Base-by-base conservation (phyloP, 2,797 vertebrate species). In the Myotis vivesi region DNA sequence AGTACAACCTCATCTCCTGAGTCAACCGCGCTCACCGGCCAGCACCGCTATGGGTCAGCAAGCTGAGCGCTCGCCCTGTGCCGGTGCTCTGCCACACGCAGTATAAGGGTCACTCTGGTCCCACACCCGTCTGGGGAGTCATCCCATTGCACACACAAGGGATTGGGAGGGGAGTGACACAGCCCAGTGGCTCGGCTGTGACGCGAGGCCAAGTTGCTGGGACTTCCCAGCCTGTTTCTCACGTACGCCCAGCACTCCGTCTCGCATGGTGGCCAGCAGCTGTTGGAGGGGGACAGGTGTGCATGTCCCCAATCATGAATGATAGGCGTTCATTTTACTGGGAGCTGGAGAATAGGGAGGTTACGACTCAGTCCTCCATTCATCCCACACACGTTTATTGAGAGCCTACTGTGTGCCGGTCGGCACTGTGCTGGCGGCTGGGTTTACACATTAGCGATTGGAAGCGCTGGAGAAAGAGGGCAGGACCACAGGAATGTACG, bases 401-500 rank as follows among this genome's bases (percentile, higher is more conserved):
- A 62, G 46, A 89, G 57, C 30, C 77, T 57, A 3, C 71, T 15
- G 4, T 9, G 28, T 7, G 11, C 16, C 51, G 1, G 11, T 13
- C 57, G 2, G 28, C 33, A 1, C 62, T 8, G 8, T 38, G 38
- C 17, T 0, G 8, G 38, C 25, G 23, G 30, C 38, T 22, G 66
- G 38, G 30, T 16, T 28, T 10, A 0, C 23, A 17, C 12, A 15
- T 3, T 2, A 11, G 23, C 16, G 25, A 0, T 1, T 23, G 41
- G 22, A 55, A 62, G 44, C 28, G 1, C 19, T 22, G 51, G 30
- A 49, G 17, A 33, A 33, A 30, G 51, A 16, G 8, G 1, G 28
- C 8, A 6, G 1, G 1, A 28, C 33, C 15, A 1, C 5, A 0
- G 10, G 10, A 28, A 20, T 2, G 46, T 2, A 1, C 1, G 9